Evolutionary conservation across 1,140 invertebrate species (phyloP).

Genomic region (Drosophila oshimai): DNA sequence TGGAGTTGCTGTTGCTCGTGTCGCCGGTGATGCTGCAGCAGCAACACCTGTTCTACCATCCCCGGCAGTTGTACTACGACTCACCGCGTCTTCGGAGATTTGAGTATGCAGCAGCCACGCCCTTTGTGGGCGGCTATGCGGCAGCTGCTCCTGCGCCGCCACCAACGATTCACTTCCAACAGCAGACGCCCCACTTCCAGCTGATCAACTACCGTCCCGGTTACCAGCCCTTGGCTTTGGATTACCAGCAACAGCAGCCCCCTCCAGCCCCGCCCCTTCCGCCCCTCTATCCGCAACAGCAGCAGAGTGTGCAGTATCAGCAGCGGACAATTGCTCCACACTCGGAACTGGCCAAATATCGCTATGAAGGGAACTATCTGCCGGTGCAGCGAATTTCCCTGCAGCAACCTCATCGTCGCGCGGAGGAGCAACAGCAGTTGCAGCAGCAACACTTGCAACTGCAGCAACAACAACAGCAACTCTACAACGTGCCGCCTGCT

Average conservation of each 20-base stretch:
- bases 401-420: constrained; percentile 20
- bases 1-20: background rate
- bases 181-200: constrained; percentile 60
- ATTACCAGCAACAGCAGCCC: constrained; percentile 58
- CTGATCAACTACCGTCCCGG: constrained; percentile 55
- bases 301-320: constrained; percentile 56
- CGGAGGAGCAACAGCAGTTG: constrained; percentile 10
- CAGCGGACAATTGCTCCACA: constrained; percentile 58
- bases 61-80: constrained; percentile 44
- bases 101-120: constrained; percentile 35
- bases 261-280: constrained; percentile 17
- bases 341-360: constrained; percentile 68
- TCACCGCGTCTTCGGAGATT: constrained; percentile 46
- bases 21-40: background rate
- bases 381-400: constrained; percentile 37
- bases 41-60: constrained; percentile 29
- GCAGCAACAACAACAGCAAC: constrained; percentile 16
- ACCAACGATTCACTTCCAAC: constrained; percentile 43
- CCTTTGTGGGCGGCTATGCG: constrained; percentile 18
- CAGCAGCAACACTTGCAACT: constrained; percentile 19
- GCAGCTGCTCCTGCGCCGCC: background rate
- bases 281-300: constrained; percentile 48
- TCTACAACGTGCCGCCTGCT: constrained; percentile 60
- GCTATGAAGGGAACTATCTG: constrained; percentile 70
- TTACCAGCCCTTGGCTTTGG: constrained; percentile 48